A percentile compares a stretch with the other conserved stretches of the same genome.
These are phyloP conservation scores for Acholoe squamosa DNA, from an alignment of 2,888 invertebrate species.

Conservation along the genomic window DNA sequence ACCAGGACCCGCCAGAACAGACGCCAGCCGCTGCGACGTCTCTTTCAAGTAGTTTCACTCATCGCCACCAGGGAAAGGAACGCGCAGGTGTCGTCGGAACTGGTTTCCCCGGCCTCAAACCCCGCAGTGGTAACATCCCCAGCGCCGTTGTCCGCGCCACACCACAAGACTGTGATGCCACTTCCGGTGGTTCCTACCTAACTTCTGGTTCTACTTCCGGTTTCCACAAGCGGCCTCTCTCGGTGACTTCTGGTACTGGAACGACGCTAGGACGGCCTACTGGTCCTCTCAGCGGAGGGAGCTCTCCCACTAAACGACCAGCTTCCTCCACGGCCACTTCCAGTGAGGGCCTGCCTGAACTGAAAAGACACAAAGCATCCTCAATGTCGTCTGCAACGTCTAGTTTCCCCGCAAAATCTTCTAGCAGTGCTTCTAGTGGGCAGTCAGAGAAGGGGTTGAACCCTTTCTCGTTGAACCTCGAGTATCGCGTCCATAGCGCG, in stretches of 20 bases:
- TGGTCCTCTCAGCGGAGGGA: background rate
- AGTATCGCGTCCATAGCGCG: constrained; percentile 49
- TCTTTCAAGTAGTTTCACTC: background rate
- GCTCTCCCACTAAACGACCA: constrained; percentile 22
- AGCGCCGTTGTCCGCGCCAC: constrained; percentile 48
- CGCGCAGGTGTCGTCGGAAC: background rate
- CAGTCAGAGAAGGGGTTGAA: background rate
- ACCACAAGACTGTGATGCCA: constrained; percentile 10
- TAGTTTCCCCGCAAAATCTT: background rate
- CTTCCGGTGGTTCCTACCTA: background rate
- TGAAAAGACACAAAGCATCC: background rate
- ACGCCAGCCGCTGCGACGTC: background rate
- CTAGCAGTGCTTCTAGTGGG: background rate
- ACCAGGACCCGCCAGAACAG: constrained; percentile 18
- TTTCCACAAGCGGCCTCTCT: background rate
- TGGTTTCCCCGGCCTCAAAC: constrained; percentile 1
- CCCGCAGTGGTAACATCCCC: constrained; percentile 52
- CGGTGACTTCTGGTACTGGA: background rate
- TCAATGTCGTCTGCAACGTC: background rate
- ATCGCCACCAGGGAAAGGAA: constrained; percentile 41
- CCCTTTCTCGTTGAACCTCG: background rate
- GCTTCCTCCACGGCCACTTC: background rate
- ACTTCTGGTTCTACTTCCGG: background rate
- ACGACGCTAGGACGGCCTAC: background rate
- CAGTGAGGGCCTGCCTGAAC: background rate